A percentile compares a stretch with the other conserved stretches of the same genome.
phyloP scores from a whole-genome alignment of 2,797 vertebrate species.

The Morelia viridis region DNA sequence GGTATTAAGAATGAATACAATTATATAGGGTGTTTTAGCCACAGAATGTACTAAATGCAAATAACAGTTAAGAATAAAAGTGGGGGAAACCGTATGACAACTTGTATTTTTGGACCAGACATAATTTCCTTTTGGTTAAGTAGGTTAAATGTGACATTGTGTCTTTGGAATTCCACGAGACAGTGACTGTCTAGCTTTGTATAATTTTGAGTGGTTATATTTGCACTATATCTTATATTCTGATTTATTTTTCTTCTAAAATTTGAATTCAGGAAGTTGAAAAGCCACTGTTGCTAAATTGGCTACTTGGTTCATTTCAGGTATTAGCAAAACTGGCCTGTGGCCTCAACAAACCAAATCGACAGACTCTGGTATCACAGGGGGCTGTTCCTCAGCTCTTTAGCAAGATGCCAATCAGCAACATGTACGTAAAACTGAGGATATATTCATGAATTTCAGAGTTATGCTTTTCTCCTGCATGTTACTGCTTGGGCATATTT shows the following conservation, averaged over 20 bases:
- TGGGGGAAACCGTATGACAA: background rate
- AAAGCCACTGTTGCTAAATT: background rate
- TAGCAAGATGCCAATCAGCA: slow-evolving; percentile 83
- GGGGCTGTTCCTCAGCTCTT: slow-evolving; percentile 87
- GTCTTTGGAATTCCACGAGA: background rate
- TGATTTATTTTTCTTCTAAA: background rate
- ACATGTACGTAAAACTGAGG: slow-evolving; percentile 81
- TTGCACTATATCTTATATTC: background rate
- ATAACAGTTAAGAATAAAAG: background rate
- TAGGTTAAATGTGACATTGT: background rate
- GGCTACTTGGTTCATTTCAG: slow-evolving; percentile 66
- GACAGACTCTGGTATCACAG: slow-evolving; percentile 87
- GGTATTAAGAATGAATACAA: slow-evolving; percentile 78
- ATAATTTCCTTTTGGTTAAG: background rate
- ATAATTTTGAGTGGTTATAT: background rate
- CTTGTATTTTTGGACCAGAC: background rate
- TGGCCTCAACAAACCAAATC: slow-evolving; percentile 94
- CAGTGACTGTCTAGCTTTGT: background rate
- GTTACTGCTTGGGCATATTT: background rate
- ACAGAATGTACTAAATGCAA: background rate
- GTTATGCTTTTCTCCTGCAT: background rate
- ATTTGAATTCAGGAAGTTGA: background rate
- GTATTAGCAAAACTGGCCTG: slow-evolving; percentile 94
- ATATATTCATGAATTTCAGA: background rate
- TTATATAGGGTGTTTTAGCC: background rate